A percentile compares a stretch with the other conserved stretches of the same genome.
These are phyloP conservation scores for Psix sp. DNA, from an alignment of 1,140 invertebrate species.

Conservation along the genomic window DNA sequence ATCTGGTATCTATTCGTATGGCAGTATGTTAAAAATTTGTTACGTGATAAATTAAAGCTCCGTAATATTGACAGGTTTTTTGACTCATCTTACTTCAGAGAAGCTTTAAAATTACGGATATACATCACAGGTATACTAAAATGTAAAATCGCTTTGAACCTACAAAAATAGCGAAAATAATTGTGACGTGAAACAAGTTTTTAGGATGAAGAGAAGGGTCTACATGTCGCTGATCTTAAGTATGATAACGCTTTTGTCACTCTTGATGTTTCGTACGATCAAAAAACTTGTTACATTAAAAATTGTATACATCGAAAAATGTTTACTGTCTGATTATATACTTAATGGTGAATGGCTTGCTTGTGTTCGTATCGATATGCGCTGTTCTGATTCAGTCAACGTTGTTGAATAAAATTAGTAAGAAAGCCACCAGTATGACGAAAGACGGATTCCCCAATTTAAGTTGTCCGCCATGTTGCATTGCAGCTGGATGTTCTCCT, in stretches of 20 bases:
- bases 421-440: constrained; percentile 73
- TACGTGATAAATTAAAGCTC: constrained; percentile 7
- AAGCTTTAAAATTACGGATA: constrained; percentile 33
- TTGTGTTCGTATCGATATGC: constrained; percentile 44
- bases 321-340: constrained; percentile 37
- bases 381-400: constrained; percentile 63
- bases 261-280: constrained; percentile 10
- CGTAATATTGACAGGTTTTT: constrained; percentile 6
- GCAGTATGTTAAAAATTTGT: constrained; percentile 26
- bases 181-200: constrained; percentile 11
- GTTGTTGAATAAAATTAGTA: constrained; percentile 74
- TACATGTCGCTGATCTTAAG: constrained; percentile 6
- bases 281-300: constrained; percentile 28
- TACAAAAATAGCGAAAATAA: constrained; percentile 33
- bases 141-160: constrained; percentile 27
- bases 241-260: constrained; percentile 6
- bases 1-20: constrained; percentile 13
- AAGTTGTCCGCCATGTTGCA: constrained; percentile 84
- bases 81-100: constrained; percentile 6
- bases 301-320: constrained; percentile 41
- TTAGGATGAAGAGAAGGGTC: constrained; percentile 19
- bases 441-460: constrained; percentile 75
- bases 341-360: constrained; percentile 37
- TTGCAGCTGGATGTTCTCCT: constrained; percentile 90
- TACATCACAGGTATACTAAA: constrained; percentile 24